phyloP scores from a whole-genome alignment of 2,113 vertebrate genomes.

The Peromyscus polionotus region DNA sequence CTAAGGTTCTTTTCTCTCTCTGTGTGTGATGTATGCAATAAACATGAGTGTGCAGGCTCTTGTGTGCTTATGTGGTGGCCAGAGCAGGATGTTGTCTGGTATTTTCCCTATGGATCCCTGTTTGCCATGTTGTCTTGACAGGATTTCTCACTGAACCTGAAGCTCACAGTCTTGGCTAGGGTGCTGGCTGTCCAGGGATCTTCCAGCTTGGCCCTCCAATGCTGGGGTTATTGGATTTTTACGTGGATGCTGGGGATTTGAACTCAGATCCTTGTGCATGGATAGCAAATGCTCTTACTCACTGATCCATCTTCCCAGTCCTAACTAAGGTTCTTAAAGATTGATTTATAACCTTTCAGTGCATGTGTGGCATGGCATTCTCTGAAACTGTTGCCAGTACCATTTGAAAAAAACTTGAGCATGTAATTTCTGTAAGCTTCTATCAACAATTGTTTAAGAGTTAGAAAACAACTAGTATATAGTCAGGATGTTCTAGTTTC shows the following conservation, averaged over 20 bases:
- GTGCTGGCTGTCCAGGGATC: not conserved
- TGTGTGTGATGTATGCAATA: not conserved
- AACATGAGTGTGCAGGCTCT: not conserved
- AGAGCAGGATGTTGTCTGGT: not conserved
- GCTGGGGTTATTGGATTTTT: not conserved
- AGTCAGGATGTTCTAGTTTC: slow-evolving; percentile 39
- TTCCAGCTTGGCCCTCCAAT: not conserved
- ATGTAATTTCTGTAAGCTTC: not conserved
- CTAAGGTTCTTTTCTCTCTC: not conserved
- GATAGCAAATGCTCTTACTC: not conserved
- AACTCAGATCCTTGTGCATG: not conserved
- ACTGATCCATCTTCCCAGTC: not conserved
- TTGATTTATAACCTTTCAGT: slow-evolving; percentile 74
- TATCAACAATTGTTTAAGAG: not conserved
- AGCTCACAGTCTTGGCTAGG: not conserved
- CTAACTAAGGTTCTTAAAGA: not conserved
- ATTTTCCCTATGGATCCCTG: not conserved
- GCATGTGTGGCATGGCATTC: not conserved
- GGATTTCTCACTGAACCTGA: not conserved
- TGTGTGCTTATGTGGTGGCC: not conserved
- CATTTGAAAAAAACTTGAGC: slow-evolving; percentile 32
- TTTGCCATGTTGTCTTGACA: not conserved
- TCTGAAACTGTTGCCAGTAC: not conserved
- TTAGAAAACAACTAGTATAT: slow-evolving; percentile 26
- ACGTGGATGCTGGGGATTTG: not conserved